Evolutionary conservation across 2,888 invertebrate genomes (phyloP), one percentile per base, ranked within the genome.

Genomic region (Netelia fuscicornis): DNA sequence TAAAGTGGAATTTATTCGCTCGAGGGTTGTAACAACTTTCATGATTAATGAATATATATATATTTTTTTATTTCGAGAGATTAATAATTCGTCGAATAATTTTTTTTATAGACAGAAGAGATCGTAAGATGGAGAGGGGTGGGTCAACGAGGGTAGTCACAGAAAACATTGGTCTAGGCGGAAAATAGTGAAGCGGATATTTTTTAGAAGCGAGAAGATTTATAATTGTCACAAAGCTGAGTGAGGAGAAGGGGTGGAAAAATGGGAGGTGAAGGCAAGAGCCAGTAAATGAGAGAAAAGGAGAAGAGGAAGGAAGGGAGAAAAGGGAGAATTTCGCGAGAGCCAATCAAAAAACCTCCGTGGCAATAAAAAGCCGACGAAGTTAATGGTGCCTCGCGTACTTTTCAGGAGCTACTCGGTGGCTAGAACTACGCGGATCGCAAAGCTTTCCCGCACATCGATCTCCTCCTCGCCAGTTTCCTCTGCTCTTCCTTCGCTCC

Each of bases 361-460:
- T 62, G 30, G 85, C 82, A 83, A 88, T 88, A 88, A 88, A 89
- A 88, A 80, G 83, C 81, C 87, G 71, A 75, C 72, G 74, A 44
- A 84, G 88, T 88, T 89, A 88, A 88, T 87, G 87, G 87, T 64
- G 84, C 80, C 68, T 80, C 85, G 82, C 62, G 72, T 67, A 81
- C 67, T 84, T 75, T 81, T 82, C 37, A 75, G 78, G 79, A 70
- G 71, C 20, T 20, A 70, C 83, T 76, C 58, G 52, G 81, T 67
- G 62, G 64, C 62, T 81, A 74, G 71, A 64, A 60, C 81, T 48
- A 37, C 71, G 64, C 70, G 62, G 62, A 68, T 75, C 62, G 78
- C 83, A 77, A 52, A 86, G 76, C 79, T 85, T 83, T 83, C 58
- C 70, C n/a, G 48, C 60, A 58, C 85, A 83, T 83, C 83, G 83